Percentiles rank a stretch among this genome's conserved stretches.
Evolutionary conservation across 2,797 vertebrate species (phyloP).

Genomic region (Sphaeramia orbicularis): DNA sequence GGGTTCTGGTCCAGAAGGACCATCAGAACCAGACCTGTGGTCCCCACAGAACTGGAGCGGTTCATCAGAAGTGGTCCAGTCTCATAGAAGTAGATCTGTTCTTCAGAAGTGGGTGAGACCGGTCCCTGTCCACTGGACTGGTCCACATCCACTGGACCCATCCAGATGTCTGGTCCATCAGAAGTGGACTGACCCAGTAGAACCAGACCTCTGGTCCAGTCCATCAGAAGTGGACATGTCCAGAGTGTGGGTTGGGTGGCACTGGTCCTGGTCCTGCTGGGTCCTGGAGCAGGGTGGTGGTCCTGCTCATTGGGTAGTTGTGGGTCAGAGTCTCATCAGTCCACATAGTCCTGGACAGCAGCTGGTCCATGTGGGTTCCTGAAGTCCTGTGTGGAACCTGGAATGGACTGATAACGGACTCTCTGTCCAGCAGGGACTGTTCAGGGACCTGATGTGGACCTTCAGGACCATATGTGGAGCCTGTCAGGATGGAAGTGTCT

Average conservation of each 20-base stretch:
- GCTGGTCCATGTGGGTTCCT: conserved; percentile 60
- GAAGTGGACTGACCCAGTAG: not conserved
- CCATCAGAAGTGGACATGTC: conserved; percentile 64
- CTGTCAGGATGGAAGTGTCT: conserved; percentile 18
- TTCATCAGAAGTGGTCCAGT: too few relatives aligned
- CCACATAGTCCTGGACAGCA: conserved; percentile 60
- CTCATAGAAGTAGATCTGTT: too few relatives aligned
- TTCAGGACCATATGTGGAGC: conserved; percentile 36
- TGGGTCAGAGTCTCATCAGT: conserved; percentile 43
- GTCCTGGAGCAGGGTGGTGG: conserved; percentile 47
- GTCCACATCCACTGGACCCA: too few relatives aligned
- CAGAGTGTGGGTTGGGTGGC: conserved; percentile 6
- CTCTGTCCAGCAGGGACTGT: too few relatives aligned
- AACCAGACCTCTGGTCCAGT: too few relatives aligned
- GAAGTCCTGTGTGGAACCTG: conserved; percentile 38
- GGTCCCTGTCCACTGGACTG: too few relatives aligned
- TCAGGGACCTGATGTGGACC: conserved; percentile 24
- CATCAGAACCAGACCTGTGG: too few relatives aligned
- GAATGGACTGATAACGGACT: conserved; percentile 36
- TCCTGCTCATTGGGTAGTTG: conserved; percentile 52
- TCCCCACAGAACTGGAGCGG: too few relatives aligned
- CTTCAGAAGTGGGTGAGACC: too few relatives aligned
- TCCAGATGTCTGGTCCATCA: too few relatives aligned
- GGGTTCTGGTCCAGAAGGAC: too few relatives aligned
- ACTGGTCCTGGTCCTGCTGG: conserved; percentile 36